Conservation (phyloP, 2,888 invertebrate genomes). For the Pandemis cinnamomeana region DNA sequence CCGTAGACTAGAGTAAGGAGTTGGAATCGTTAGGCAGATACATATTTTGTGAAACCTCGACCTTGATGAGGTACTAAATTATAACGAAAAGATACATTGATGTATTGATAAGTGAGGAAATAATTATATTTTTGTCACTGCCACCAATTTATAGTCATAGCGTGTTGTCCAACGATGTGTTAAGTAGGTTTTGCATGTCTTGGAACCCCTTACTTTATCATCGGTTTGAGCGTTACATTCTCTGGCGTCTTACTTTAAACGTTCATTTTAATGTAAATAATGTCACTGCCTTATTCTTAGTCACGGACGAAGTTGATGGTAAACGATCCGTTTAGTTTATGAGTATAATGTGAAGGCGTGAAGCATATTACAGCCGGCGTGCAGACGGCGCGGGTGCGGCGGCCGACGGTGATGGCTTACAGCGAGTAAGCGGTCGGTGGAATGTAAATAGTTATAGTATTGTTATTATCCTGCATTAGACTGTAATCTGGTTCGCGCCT, state of each 20-base stretch:
- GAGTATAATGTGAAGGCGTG: conserved; percentile 68
- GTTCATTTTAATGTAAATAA: conserved; percentile 23
- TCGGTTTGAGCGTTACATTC: conserved; percentile 8
- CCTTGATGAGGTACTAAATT: conserved; percentile 60
- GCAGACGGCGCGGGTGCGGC: conserved; percentile 40
- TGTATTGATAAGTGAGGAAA: conserved; percentile 60
- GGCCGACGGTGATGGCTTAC: conserved; percentile 45
- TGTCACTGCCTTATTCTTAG: conserved; percentile 30
- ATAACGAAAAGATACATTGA: conserved; percentile 61
- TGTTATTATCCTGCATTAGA: conserved; percentile 72
- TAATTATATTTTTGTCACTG: conserved; percentile 80
- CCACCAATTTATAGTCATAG: conserved; percentile 67
- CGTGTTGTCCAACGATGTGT: conserved; percentile 50
- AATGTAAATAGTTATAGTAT: conserved; percentile 78
- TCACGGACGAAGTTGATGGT: conserved; percentile 32
- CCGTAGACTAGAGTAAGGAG: conserved; percentile 56
- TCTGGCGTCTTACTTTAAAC: conserved; percentile 15
- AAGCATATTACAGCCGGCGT: conserved; percentile 75
- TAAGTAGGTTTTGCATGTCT: conserved; percentile 52
- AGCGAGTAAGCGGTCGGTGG: conserved; percentile 42
- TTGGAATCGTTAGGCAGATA: conserved; percentile 65
- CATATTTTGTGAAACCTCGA: conserved; percentile 72
- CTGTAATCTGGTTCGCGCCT: conserved; percentile 81
- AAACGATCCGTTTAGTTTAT: conserved; percentile 40
- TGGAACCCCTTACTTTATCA: conserved; percentile 57